Conservation (phyloP, 2,113 vertebrate species). For the Oreochromis aureus region DNA sequence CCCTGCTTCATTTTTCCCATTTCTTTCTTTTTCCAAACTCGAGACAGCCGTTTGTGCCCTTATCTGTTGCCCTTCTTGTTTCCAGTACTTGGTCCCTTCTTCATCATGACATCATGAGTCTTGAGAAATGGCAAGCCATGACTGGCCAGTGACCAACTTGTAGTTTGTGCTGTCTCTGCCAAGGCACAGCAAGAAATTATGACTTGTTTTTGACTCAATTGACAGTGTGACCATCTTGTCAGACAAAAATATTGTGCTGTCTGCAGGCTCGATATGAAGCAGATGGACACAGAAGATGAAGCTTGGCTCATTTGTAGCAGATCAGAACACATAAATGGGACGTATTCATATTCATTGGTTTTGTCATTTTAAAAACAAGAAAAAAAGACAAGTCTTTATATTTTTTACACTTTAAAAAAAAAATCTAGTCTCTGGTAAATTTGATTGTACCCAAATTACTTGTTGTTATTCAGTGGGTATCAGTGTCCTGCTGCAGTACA, state of each 20-base stretch:
- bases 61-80: neutral
- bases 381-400: neutral
- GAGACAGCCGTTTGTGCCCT: neutral
- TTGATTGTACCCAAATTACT: neutral
- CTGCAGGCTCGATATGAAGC: neutral
- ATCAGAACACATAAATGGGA: neutral
- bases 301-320: neutral
- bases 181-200: neutral
- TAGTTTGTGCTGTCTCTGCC: neutral
- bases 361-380: no score
- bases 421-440: neutral
- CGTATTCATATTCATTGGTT: neutral
- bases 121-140: neutral
- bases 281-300: neutral
- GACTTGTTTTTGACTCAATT: neutral
- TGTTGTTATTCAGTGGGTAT: neutral
- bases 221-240: neutral
- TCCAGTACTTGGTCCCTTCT: neutral
- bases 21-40: neutral
- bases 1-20: rapidly evolving
- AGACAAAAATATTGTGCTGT: neutral
- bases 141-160: neutral
- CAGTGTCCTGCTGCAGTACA: neutral
- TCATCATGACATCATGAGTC: neutral
- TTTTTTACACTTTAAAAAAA: neutral